Evolutionary conservation across 2,797 vertebrate species (phyloP).

Genomic region (Linurgus olivaceus): DNA sequence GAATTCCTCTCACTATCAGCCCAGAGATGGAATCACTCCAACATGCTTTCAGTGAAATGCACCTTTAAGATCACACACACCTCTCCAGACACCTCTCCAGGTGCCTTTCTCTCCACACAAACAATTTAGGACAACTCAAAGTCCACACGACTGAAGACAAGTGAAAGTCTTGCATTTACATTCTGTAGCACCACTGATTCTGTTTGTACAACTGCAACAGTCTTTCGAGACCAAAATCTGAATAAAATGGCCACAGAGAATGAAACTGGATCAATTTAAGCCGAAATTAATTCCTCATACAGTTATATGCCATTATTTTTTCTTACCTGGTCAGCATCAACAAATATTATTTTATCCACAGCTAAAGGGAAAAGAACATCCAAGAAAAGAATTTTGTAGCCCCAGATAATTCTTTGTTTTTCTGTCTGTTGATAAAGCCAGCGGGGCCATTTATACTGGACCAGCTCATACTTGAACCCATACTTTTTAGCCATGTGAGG

Average conservation of each 20-base stretch:
- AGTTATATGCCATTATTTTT: neutral
- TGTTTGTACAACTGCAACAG: neutral
- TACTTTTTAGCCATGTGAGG: conserved; percentile 90
- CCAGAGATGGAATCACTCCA: neutral
- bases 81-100: neutral
- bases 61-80: neutral
- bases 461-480: conserved; percentile 91
- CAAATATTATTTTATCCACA: conserved; percentile 97
- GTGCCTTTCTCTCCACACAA: neutral
- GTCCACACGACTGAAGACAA: neutral
- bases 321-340: conserved; percentile 95
- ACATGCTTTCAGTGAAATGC: neutral
- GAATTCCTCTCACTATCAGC: neutral
- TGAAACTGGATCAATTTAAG: neutral
- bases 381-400: conserved; percentile 97
- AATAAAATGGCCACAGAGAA: neutral
- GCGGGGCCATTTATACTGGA: conserved; percentile 95
- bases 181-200: neutral
- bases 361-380: conserved; percentile 96
- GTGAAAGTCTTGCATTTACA: neutral
- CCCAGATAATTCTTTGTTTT: conserved; percentile 97
- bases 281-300: neutral
- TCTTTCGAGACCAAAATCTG: fast-evolving
- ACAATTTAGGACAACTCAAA: neutral
- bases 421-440: conserved; percentile 96